Base-by-base conservation (phyloP, 2,888 invertebrate species). In the Macaria notata region DNA sequence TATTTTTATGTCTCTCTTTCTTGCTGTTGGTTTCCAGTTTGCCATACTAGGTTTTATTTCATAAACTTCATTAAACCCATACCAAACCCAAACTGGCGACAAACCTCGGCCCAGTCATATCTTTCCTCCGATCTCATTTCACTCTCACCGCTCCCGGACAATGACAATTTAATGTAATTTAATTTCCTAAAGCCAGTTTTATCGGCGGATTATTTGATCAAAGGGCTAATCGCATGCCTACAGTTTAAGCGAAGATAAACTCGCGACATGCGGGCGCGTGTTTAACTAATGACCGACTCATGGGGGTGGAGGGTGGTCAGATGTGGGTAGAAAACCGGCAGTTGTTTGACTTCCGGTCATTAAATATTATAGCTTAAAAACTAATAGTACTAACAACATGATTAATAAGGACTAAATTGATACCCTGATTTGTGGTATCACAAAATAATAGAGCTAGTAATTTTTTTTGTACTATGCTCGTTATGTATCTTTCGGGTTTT, bases 191-290 rank as follows among this genome's bases (percentile, higher is more conserved):
- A 81, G 84, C 84, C 86, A 84, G 86, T 82, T 90, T 90, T 88
- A 90, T 90, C 85, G 80, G 72, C 63, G 84, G 84, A 87, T 89
- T 89, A 90, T 90, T 91, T 89, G 90, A 91, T 91, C 90, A 90
- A 90, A 90, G 90, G 90, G 86, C 90, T 89, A 90, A 91, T 91
- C 88, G 88, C 85, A 88, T 87, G 88, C 86, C 84, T 86, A 89
- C 88, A 85, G 84, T 88, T 88, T 86, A 86, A 83, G 81, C 78
- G 81, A 89, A 91, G 90, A 90, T 91, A 91, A 91, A 91, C 90
- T 90, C 84, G 87, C 88, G 88, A 89, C 88, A 90, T 90, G 90
- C 90, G 90, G 90, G 90, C 84, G 91, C 90, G 90, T 91, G 90
- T 88, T 92, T 91, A 92, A 90, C 90, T 92, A 92, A 92, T 91